These are phyloP conservation scores for Urocitellus parryii DNA, from an alignment of 2,113 vertebrate species.

Conservation along the genomic window DNA sequence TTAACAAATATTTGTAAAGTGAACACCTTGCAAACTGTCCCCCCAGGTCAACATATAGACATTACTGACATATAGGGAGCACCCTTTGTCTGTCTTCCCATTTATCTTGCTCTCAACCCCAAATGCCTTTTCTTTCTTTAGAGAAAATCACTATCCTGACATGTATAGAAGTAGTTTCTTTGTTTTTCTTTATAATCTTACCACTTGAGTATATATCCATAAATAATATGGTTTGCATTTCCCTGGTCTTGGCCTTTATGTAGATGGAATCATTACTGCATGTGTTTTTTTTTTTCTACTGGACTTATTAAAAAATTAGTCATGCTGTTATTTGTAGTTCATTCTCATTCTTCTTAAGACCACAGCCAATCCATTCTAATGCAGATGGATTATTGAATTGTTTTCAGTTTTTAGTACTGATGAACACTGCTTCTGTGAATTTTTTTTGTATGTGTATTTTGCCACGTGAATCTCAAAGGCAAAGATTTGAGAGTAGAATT, in stretches of 20 bases:
- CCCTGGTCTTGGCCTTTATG: not conserved
- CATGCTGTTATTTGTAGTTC: not conserved
- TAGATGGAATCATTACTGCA: conserved; percentile 18
- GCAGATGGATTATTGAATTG: not conserved
- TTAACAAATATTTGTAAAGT: not conserved
- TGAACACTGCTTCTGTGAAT: not conserved
- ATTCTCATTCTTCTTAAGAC: not conserved
- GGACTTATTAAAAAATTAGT: not conserved
- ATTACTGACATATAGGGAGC: not conserved
- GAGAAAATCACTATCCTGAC: not conserved
- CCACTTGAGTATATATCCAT: not conserved
- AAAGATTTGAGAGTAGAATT: not conserved
- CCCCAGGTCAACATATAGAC: not conserved
- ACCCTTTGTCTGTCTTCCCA: not conserved
- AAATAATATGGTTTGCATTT: not conserved
- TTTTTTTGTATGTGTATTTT: not conserved
- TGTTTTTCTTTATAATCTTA: conserved; percentile 27
- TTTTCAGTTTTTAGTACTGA: not conserved
- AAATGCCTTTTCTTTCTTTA: not conserved
- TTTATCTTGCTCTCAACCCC: not conserved
- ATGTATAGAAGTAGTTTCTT: not conserved
- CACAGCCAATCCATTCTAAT: not conserved
- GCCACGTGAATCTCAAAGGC: not conserved
- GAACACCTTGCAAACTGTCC: not conserved
- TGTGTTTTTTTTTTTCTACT: conserved; percentile 6